Evolutionary conservation across 2,888 invertebrate genomes (phyloP).

Genomic region (Cheilosia variabilis): DNA sequence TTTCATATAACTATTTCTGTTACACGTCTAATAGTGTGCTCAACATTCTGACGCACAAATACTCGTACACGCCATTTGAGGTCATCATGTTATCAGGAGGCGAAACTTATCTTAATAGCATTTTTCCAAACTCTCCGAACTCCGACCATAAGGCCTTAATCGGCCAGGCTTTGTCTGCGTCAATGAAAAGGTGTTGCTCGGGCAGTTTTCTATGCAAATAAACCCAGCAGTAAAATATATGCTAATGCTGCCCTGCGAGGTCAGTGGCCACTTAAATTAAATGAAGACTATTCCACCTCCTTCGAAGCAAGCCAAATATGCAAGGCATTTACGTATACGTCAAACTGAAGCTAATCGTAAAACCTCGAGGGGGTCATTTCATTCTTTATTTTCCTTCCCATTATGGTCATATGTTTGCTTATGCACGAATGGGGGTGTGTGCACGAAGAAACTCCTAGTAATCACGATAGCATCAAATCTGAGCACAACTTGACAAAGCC

Average conservation of each 20-base stretch:
- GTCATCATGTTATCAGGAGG: too few relatives aligned
- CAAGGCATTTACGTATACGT: slow-evolving; percentile 39
- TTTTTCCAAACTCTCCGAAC: too few relatives aligned
- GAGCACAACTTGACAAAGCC: slow-evolving; percentile 66
- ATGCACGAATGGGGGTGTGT: not conserved
- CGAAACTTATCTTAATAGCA: too few relatives aligned
- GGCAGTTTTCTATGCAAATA: slow-evolving; percentile 7
- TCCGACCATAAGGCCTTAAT: not conserved
- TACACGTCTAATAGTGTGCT: too few relatives aligned
- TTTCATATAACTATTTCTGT: too few relatives aligned
- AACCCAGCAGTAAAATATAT: slow-evolving; percentile 32
- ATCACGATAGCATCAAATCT: slow-evolving; percentile 68
- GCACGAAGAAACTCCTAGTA: slow-evolving; percentile 36
- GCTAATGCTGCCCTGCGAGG: slow-evolving; percentile 49
- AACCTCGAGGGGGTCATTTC: slow-evolving; percentile 66
- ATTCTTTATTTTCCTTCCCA: slow-evolving; percentile 45
- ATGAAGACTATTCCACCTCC: slow-evolving; percentile 37
- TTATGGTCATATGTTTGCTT: slow-evolving; percentile 68
- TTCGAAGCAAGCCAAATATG: slow-evolving; percentile 50
- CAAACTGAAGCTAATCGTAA: slow-evolving; percentile 66
- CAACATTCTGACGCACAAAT: too few relatives aligned
- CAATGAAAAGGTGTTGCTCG: slow-evolving; percentile 10
- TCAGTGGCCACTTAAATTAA: slow-evolving; percentile 61
- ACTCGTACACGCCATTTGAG: too few relatives aligned
- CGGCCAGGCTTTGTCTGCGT: not conserved